Evolutionary conservation across 2,888 invertebrate species (phyloP).

Genomic region (Acrobasis repandana): DNA sequence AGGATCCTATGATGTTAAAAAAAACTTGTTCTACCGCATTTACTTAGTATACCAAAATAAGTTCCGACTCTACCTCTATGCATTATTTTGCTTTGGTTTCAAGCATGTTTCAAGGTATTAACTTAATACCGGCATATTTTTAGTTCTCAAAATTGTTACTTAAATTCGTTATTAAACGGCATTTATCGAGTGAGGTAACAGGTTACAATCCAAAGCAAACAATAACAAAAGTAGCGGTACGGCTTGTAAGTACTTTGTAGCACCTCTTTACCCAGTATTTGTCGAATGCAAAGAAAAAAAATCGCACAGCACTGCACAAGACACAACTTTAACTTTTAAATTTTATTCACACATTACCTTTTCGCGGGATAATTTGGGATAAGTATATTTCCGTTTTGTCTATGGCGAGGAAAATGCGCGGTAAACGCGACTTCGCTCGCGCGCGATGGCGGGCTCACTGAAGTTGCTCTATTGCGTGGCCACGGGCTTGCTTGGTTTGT

Average conservation of each 20-base stretch:
- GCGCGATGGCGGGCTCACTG: conserved; percentile 59
- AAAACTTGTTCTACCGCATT: conserved; percentile 12
- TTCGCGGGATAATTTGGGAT: conserved; percentile 58
- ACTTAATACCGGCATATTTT: too few species aligned
- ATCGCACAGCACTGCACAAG: conserved; percentile 21
- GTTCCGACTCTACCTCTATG: not conserved
- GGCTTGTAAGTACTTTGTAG: conserved; percentile 32
- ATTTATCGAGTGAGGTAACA: conserved; percentile 31
- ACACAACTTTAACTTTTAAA: conserved; percentile 30
- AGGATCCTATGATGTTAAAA: not conserved
- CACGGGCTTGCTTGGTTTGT: conserved; percentile 18
- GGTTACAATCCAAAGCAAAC: conserved; percentile 44
- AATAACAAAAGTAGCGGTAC: conserved; percentile 47
- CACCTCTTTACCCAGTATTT: not conserved
- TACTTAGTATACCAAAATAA: not conserved
- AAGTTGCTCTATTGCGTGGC: conserved; percentile 18
- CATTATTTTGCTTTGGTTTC: too few species aligned
- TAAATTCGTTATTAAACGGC: not conserved
- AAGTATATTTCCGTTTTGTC: conserved; percentile 43
- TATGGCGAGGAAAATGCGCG: conserved; percentile 50
- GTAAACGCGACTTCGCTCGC: conserved; percentile 59
- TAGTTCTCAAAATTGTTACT: not conserved
- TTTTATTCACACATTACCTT: conserved; percentile 52
- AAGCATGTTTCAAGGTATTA: too few species aligned
- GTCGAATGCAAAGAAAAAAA: not conserved